Base-by-base conservation (phyloP, 1,140 invertebrate species). In the Macrotrachela quadricornifera region DNA sequence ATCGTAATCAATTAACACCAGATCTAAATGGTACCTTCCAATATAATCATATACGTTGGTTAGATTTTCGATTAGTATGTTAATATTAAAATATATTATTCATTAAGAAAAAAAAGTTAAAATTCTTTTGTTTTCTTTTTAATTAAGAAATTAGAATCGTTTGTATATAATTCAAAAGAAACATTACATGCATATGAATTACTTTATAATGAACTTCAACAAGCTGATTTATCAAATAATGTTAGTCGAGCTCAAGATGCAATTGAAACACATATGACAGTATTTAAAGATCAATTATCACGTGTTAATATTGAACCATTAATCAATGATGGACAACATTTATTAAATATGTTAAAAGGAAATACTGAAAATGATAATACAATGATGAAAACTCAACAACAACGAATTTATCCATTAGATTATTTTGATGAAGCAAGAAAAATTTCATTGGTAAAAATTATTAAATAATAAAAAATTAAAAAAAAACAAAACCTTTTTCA, bases 31-130 rank as follows among this genome's bases (percentile, higher is more conserved):
- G 90, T 41, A 82, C 81, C 11, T 74, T 94, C 57, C 78, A 80
- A 59, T 97, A 95, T 71, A 86, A 95, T 67, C 87, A 96, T 73
- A 77, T 82, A 58, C 82, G 86, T 62, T 97, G 90, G 90, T 85
- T 94, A 58, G 86, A 95, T 61, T 79, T 86, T 36, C 21, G 21
- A 4, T 30, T 30, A 76, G 90, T 71, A 67, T 92, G 66, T 77
- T 78, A 63, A 63, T 17, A 17, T 45, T 45, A 9, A 13, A 17
- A 9, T 17, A 13, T 45, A n/a, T 45, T 17, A n/a, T 21, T 30
- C 15, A 49, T 49, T 39, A 16, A 40, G 16, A 12, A 0, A 10
- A n/a, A 21, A n/a, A 14, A 30, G 10, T 47, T 14, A 13, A 30
- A 13, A 2, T 36, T 11, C 10, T 47, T 47, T 47, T 36, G 14